phyloP scores from a whole-genome alignment of 2,888 invertebrate species.

The Nesidiocoris tenuis region DNA sequence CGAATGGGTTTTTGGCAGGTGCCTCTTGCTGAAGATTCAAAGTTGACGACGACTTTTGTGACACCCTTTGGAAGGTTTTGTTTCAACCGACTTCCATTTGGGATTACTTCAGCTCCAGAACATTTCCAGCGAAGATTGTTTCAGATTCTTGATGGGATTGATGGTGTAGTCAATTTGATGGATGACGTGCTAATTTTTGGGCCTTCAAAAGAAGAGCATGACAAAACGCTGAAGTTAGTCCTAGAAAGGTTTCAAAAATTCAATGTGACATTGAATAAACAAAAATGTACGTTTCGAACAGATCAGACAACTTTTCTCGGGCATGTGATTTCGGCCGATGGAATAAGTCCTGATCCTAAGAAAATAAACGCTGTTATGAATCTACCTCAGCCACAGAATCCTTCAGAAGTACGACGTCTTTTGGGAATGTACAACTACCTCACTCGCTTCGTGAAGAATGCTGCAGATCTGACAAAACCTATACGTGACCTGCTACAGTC shows the following conservation, averaged over 20 bases:
- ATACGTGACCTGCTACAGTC: neutral
- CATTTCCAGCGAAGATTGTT: slow-evolving; percentile 21
- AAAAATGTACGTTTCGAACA: neutral
- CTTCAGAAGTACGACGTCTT: slow-evolving; percentile 48
- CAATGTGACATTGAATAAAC: neutral
- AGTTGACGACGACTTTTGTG: neutral
- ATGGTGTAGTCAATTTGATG: slow-evolving; percentile 25
- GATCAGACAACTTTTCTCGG: neutral
- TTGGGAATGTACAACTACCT: slow-evolving; percentile 43
- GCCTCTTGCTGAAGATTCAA: slow-evolving; percentile 41
- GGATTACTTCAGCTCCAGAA: slow-evolving; percentile 20
- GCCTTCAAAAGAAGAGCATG: slow-evolving; percentile 35
- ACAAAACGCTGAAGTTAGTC: slow-evolving; percentile 13
- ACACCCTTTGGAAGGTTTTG: neutral
- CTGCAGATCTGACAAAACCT: neutral
- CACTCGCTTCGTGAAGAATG: slow-evolving; percentile 42
- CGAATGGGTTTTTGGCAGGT: slow-evolving; percentile 51
- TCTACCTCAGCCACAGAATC: slow-evolving; percentile 47
- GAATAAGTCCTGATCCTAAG: neutral
- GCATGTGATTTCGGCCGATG: neutral
- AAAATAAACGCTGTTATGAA: neutral
- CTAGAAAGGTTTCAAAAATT: neutral
- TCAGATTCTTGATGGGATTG: too few species aligned
- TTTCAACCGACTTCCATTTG: neutral
- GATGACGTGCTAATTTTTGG: slow-evolving; percentile 43